Evolutionary conservation across 2,888 invertebrate species (phyloP).

Genomic region (Beris chalybata): DNA sequence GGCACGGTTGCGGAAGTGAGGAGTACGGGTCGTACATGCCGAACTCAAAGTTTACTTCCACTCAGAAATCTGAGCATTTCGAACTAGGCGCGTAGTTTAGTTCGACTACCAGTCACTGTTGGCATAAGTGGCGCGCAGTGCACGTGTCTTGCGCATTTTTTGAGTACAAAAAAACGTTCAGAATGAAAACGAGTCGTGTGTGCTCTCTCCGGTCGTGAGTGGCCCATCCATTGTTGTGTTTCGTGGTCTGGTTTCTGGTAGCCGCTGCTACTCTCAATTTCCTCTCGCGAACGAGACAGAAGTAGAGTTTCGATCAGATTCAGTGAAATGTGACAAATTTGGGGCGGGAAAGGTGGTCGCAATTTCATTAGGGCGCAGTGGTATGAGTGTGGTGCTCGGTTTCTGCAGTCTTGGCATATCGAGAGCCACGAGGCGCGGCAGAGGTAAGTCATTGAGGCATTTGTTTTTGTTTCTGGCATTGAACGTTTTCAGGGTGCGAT

Average conservation of each 20-base stretch:
- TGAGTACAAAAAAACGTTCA: too few species aligned
- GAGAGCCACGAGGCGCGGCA: background rate
- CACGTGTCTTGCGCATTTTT: conserved; percentile 17
- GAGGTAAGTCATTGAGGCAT: background rate
- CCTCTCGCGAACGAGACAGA: conserved; percentile 11
- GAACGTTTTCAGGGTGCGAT: conserved; percentile 12
- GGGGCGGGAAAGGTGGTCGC: conserved; percentile 23
- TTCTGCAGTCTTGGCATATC: background rate
- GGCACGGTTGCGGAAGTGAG: background rate
- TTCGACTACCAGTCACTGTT: background rate
- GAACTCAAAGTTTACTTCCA: too few species aligned
- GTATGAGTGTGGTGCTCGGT: conserved; percentile 12
- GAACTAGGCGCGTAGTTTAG: conserved; percentile 3
- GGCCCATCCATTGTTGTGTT: too few species aligned
- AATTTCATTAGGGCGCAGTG: conserved; percentile 4
- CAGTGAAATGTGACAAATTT: conserved; percentile 23
- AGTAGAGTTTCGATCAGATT: background rate
- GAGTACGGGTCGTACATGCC: background rate
- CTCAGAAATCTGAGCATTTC: too few species aligned
- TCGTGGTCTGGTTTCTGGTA: too few species aligned
- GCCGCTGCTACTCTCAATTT: too few species aligned
- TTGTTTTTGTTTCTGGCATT: conserved; percentile 16
- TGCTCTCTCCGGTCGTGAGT: conserved; percentile 41
- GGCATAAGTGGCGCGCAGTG: conserved; percentile 19
- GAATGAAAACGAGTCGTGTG: conserved; percentile 39